A percentile compares a stretch with the other conserved stretches of the same genome.
phyloP scores from a whole-genome alignment of 2,113 vertebrate species.

The Oreochromis niloticus region DNA sequence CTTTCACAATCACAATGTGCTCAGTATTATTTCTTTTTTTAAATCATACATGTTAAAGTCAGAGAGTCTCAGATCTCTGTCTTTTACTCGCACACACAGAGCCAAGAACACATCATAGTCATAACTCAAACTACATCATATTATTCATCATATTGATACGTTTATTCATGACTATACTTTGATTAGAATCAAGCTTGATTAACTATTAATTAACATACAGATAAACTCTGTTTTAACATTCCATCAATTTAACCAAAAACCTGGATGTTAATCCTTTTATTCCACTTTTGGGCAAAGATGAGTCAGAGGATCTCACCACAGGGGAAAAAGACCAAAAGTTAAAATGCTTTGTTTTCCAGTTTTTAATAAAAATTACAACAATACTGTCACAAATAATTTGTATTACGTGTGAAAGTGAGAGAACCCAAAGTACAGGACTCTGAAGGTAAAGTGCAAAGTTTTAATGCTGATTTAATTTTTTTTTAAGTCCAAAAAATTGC shows the following conservation, averaged over 20 bases:
- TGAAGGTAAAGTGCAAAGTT: too few relatives aligned
- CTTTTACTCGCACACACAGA: fast-evolving
- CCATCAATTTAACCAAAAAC: neutral
- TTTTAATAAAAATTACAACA: neutral
- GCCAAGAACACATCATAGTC: neutral
- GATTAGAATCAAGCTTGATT: neutral
- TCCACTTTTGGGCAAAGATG: neutral
- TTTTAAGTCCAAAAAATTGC: neutral
- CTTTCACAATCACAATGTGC: neutral
- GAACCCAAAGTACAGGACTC: neutral
- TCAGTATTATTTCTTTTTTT: neutral
- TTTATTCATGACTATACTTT: neutral
- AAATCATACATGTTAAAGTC: neutral
- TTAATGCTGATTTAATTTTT: too few relatives aligned
- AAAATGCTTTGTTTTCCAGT: neutral
- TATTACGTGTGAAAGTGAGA: neutral
- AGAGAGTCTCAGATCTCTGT: neutral
- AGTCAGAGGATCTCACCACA: neutral
- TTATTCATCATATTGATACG: neutral
- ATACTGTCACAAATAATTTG: neutral
- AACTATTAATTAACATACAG: neutral
- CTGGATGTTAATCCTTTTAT: neutral
- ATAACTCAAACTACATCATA: neutral
- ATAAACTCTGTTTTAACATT: neutral
- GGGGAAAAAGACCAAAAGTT: neutral